Evolutionary conservation across 2,113 vertebrate genomes (phyloP).

Genomic region (Tonatia bakeri): DNA sequence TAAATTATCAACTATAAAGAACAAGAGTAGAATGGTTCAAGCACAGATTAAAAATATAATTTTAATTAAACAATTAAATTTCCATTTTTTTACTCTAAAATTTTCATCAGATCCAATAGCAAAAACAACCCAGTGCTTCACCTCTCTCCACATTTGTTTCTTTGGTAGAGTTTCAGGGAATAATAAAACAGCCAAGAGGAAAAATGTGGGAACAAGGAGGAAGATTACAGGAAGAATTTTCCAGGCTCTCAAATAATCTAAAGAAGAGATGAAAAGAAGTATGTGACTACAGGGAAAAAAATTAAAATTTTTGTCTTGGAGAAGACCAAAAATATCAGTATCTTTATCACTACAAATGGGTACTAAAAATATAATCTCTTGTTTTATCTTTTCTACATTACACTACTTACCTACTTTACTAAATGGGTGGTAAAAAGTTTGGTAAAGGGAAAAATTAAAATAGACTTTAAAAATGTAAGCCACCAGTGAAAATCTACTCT

Average conservation of each 20-base stretch:
- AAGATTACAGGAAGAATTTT: background rate
- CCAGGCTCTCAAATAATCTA: background rate
- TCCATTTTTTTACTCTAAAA: background rate
- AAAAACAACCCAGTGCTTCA: background rate
- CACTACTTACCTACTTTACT: background rate
- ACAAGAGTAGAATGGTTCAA: background rate
- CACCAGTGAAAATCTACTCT: background rate
- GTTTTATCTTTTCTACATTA: background rate
- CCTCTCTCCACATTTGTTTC: background rate
- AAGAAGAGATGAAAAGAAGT: background rate
- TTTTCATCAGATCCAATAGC: background rate
- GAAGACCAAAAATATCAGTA: background rate
- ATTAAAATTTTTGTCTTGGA: background rate
- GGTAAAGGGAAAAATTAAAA: constrained; percentile 27
- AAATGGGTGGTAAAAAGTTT: background rate
- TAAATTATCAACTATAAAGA: background rate
- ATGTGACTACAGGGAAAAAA: background rate
- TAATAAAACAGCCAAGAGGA: background rate
- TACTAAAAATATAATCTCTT: background rate
- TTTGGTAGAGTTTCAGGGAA: background rate
- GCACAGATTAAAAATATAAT: background rate
- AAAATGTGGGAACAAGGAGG: background rate
- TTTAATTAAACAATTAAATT: background rate
- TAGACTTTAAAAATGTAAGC: constrained; percentile 14
- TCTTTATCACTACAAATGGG: background rate